Conservation (phyloP, 2,113 vertebrate species). For the Pagrus major region DNA sequence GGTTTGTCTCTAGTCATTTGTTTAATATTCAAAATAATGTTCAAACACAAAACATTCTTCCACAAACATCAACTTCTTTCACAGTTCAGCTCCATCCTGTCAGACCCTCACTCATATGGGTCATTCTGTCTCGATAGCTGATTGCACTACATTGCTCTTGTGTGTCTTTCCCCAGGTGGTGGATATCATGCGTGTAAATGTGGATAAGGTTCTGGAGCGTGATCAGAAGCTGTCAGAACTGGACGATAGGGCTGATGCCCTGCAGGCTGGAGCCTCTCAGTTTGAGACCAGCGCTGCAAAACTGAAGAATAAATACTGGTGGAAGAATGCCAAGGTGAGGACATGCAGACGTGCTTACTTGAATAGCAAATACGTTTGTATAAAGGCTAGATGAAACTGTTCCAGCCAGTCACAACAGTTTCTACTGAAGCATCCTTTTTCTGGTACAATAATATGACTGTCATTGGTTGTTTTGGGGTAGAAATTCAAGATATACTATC, state of each 20-base stretch:
- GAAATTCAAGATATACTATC: background rate
- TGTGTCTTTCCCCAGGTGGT: slow-evolving; percentile 86
- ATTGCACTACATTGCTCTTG: background rate
- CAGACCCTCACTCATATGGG: background rate
- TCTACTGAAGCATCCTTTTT: background rate
- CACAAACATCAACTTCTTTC: background rate
- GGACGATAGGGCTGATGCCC: slow-evolving; percentile 88
- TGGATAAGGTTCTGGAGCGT: slow-evolving; percentile 97
- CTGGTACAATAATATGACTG: background rate
- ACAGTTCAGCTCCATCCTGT: background rate
- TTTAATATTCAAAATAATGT: background rate
- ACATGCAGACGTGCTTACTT: background rate
- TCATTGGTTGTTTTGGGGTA: background rate
- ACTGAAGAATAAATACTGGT: slow-evolving; percentile 97
- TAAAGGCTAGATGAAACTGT: background rate
- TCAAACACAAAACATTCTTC: background rate
- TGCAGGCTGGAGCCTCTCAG: slow-evolving; percentile 92
- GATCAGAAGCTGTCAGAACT: slow-evolving; percentile 96
- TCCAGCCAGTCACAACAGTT: background rate
- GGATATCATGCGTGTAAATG: slow-evolving; percentile 98
- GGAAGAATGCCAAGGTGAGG: slow-evolving; percentile 95
- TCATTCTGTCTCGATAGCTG: background rate
- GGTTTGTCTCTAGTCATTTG: background rate
- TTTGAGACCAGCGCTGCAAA: slow-evolving; percentile 97
- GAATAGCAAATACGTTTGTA: background rate